Base-by-base conservation (phyloP, 1,140 invertebrate genomes). In the Drosophila lacteicornis region DNA sequence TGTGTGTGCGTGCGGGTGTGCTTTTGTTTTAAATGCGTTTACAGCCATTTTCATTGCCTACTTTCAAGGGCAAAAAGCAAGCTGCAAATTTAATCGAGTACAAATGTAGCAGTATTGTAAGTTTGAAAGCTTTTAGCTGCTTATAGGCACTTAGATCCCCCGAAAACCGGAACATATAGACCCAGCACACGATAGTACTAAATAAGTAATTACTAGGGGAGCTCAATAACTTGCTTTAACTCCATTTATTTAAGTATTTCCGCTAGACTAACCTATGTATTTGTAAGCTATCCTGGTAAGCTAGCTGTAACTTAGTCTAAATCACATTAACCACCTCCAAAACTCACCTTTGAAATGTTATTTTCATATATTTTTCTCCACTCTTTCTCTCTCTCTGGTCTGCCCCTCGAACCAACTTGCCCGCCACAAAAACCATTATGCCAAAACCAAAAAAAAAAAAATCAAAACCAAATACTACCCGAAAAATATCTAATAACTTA, bases 361-460 rank as follows among this genome's bases (percentile, higher is more conserved):
- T 60, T 75, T 75, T 75, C 47, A 73, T 55, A 73, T 75, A 73
- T 75, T 55, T 75, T 55, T 75, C 58, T 75, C 67, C 53, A 58
- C 74, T 76, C 40, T 75, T 75, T 76, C 42, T 76, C 42, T 76
- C 61, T 76, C 73, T 76, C 53, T 57, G 67, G 55, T 59, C 67
- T 43, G 38, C 58, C 70, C 70, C 22, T 46, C 53, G 46, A 73
- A 73, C 46, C 55, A 73, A 73, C 55, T 73, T 84, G 81, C 67
- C 82, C 82, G 82, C 68, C 78, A 80, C 71, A 80, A 80, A 80
- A 80, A 75, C 59, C 60, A 80, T 73, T 47, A 60, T 78, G 51
- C 45, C 55, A 66, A 53, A 47, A 77, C 40, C 15, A 13, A 53
- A 65, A 43, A 27, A 56, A 27, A 56, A 30, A 47, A 45, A 43